These are phyloP conservation scores for Caenorhabditis panamensis DNA, from an alignment of 2,888 invertebrate genomes.

Conservation along the genomic window DNA sequence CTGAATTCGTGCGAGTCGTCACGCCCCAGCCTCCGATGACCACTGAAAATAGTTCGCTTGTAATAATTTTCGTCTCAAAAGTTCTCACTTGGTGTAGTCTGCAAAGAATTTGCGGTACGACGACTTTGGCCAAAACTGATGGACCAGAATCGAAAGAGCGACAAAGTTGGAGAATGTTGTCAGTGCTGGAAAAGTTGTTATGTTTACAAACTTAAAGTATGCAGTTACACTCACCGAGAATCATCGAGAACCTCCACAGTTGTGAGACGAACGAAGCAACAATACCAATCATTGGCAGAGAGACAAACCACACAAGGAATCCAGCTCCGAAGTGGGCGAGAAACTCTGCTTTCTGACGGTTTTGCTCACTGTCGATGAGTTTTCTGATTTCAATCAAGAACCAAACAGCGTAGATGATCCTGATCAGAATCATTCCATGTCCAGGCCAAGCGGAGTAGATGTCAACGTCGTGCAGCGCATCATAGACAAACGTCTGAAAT, in stretches of 20 bases:
- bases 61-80: no score
- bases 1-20: conserved; percentile 71
- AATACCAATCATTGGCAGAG: conserved; percentile 93
- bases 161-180: conserved; percentile 92
- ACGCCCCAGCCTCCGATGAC: conserved; percentile 65
- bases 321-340: conserved; percentile 97
- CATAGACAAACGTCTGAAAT: conserved; percentile 92
- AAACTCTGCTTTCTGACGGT: conserved; percentile 91
- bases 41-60: conserved; percentile 64
- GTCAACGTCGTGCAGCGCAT: conserved; percentile 92
- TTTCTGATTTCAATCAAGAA: conserved; percentile 88
- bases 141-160: conserved; percentile 95
- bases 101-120: conserved; percentile 75
- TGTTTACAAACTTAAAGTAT: neutral
- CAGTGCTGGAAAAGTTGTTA: conserved; percentile 87
- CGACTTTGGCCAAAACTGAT: conserved; percentile 94
- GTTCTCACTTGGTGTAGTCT: conserved; percentile 67
- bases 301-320: conserved; percentile 97
- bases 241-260: conserved; percentile 94
- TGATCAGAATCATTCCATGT: conserved; percentile 91
- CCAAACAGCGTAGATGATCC: conserved; percentile 92
- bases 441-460: conserved; percentile 99
- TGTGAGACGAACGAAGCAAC: conserved; percentile 94
- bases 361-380: conserved; percentile 89
- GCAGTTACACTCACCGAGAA: conserved; percentile 86